Percentiles rank a stretch among this genome's conserved stretches.
These are phyloP conservation scores for Cydia pomonella DNA, from an alignment of 1,140 invertebrate genomes.

Conservation along the genomic window DNA sequence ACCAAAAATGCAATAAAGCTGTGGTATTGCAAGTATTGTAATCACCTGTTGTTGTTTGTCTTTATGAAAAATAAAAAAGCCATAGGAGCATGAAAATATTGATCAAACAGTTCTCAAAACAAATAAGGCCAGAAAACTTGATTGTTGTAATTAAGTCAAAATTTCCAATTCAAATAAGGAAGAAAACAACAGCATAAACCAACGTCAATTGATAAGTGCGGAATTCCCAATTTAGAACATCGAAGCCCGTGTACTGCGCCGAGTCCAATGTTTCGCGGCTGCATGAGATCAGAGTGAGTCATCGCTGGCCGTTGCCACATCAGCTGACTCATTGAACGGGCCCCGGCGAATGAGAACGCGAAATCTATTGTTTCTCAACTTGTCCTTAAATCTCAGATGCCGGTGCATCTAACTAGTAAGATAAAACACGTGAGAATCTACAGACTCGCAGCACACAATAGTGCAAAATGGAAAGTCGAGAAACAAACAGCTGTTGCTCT, in stretches of 20 bases:
- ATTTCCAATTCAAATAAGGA: neutral
- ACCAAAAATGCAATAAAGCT: slow-evolving; percentile 48
- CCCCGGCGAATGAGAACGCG: slow-evolving; percentile 61
- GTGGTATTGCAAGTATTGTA: slow-evolving; percentile 44
- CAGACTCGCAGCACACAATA: slow-evolving; percentile 19
- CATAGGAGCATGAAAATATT: too few relatives aligned
- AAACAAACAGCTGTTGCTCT: slow-evolving; percentile 28
- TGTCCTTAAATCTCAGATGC: slow-evolving; percentile 55
- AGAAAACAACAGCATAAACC: neutral
- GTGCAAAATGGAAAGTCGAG: slow-evolving; percentile 26
- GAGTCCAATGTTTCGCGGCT: slow-evolving; percentile 48
- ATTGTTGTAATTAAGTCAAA: neutral
- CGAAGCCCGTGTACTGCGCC: slow-evolving; percentile 6
- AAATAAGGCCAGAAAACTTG: too few relatives aligned
- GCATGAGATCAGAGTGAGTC: slow-evolving; percentile 70
- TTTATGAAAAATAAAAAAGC: too few relatives aligned
- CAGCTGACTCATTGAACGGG: slow-evolving; percentile 58
- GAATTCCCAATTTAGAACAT: slow-evolving; percentile 16
- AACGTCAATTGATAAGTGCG: neutral
- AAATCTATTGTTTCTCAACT: slow-evolving; percentile 70
- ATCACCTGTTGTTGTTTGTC: slow-evolving; percentile 36
- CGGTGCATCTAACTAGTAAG: slow-evolving; percentile 21
- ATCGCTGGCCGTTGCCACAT: slow-evolving; percentile 59
- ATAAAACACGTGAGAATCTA: slow-evolving; percentile 31
- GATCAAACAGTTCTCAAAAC: too few relatives aligned